Base-by-base conservation (phyloP, 2,113 vertebrate species). In the Cephalopterus ornatus region DNA sequence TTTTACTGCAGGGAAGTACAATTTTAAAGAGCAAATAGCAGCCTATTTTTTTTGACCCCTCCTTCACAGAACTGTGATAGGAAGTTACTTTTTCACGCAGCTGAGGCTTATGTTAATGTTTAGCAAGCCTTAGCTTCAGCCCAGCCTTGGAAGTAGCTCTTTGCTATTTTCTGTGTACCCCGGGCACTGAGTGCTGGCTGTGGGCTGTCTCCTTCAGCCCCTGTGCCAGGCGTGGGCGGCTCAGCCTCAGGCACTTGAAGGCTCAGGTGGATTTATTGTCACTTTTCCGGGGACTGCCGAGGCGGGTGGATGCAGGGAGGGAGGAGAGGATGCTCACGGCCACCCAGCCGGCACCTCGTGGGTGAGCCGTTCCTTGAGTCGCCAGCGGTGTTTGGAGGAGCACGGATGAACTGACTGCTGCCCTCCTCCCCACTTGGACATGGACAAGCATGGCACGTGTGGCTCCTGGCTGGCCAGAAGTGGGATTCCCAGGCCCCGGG, bases 21-120 rank as follows among this genome's bases (percentile, higher is more conserved):
- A 0, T 2, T n/a, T 4, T 3, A 16, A 67, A n/a, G 19, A 65
- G 22, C 19, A 11, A 55, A 32, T 20, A 2, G 0, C n/a, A n/a
- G 1, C 52, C n/a, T n/a, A n/a, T n/a, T n/a, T 3, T 13, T 44
- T 44, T 52, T 76, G 89, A 3, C 85, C 50, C 41, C 92, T 92
- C 92, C 90, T 67, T 56, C 59, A 52, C 5, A 14, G 4, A 1
- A 44, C 77, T 39, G 80, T 41, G 7, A 14, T 72, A 19, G 81
- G 67, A 71, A 92, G 78, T 68, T 33, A 5, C 35, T 53, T 50
- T 49, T 52, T 37, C 35, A 2, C 13, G 1, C 5, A 3, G 55
- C 68, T 11, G 59, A 27, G 63, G 26, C n/a, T 73, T 1, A 11
- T 9, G 81, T 85, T 96, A 73, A 88, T 79, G 56, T 91, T 96